Evolutionary conservation across 2,797 vertebrate genomes (phyloP).

Genomic region (Lithobates sylvaticus): DNA sequence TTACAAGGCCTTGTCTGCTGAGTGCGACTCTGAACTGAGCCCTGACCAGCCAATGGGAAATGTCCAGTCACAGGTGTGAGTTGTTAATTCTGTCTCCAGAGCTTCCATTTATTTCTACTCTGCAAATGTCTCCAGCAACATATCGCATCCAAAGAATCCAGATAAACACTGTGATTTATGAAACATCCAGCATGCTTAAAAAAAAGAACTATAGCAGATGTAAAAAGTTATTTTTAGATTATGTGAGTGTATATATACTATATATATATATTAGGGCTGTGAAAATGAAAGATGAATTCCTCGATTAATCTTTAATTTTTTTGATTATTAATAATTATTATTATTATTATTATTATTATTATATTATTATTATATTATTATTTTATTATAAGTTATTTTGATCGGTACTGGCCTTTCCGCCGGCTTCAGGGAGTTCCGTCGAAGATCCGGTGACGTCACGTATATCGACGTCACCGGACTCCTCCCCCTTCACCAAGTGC

Average conservation of each 20-base stretch:
- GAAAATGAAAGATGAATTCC: no score
- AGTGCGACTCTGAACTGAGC: neutral
- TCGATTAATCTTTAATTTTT: no score
- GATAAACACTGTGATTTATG: slow-evolving; percentile 35
- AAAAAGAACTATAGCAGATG: neutral
- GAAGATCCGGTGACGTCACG: no score
- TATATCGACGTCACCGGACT: no score
- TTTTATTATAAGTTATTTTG: no score
- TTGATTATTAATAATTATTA: no score
- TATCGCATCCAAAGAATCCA: slow-evolving; percentile 35
- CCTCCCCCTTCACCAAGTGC: no score
- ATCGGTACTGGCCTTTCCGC: no score
- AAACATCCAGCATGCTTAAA: slow-evolving; percentile 15
- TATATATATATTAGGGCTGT: no score
- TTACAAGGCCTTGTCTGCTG: neutral
- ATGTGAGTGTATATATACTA: neutral
- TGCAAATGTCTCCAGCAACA: slow-evolving; percentile 19
- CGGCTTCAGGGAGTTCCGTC: no score
- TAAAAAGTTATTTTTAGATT: neutral
- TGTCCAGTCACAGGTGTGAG: slow-evolving; percentile 38
- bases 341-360: no score
- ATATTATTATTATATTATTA: no score
- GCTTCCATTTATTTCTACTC: slow-evolving; percentile 6
- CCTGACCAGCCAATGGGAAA: slow-evolving; percentile 18
- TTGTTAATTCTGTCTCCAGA: slow-evolving; percentile 27